A percentile compares a stretch with the other conserved stretches of the same genome.
Conservation (phyloP, 1,140 invertebrate species). For the Drosophila insularis region DNA sequence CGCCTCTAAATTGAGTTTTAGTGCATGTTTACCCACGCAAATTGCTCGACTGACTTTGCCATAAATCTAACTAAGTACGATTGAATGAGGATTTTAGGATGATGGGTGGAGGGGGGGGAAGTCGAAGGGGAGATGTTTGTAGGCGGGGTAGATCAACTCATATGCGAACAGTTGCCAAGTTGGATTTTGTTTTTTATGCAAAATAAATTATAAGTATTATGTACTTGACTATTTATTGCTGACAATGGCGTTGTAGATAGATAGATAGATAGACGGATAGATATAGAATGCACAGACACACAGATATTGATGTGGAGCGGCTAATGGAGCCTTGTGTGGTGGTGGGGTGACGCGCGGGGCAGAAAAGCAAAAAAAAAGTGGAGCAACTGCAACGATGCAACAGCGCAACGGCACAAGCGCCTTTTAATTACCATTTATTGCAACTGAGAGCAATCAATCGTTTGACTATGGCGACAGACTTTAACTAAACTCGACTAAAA, state of each 20-base stretch:
- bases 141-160: constrained; percentile 26
- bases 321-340: background rate
- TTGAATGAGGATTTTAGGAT: background rate
- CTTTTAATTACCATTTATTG: constrained; percentile 68
- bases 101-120: background rate
- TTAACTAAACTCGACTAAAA: constrained; percentile 37
- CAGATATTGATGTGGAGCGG: background rate
- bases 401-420: constrained; percentile 49
- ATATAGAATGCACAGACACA: background rate
- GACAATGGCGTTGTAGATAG: constrained; percentile 51
- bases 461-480: constrained; percentile 49
- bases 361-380: constrained; percentile 22
- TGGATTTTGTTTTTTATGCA: constrained; percentile 62
- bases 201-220: constrained; percentile 79
- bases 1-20: constrained; percentile 79
- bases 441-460: constrained; percentile 49
- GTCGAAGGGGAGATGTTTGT: background rate
- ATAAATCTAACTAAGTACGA: constrained; percentile 79
- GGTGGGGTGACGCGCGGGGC: background rate
- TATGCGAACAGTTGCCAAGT: constrained; percentile 47
- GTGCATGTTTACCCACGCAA: constrained; percentile 80
- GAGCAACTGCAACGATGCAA: constrained; percentile 45
- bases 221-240: constrained; percentile 78
- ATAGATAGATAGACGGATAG: background rate
- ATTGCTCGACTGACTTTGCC: constrained; percentile 79